These are phyloP conservation scores for Ptychadena robeensis DNA, from an alignment of 2,797 vertebrate species.

Conservation along the genomic window DNA sequence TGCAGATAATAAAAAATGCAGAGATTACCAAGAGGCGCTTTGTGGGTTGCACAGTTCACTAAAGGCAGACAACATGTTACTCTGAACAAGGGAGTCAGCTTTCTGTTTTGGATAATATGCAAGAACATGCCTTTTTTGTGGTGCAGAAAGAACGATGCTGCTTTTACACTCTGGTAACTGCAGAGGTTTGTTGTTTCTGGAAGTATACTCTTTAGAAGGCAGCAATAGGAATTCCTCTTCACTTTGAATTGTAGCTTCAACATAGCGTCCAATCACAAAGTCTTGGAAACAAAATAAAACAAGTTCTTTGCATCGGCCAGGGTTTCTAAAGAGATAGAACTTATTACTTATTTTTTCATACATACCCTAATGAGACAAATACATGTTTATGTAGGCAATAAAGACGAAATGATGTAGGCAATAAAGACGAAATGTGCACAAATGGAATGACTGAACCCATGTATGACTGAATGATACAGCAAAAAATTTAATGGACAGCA, in stretches of 20 bases:
- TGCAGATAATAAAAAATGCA: too few relatives aligned
- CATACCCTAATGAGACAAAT: neutral
- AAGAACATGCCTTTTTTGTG: slow-evolving; percentile 68
- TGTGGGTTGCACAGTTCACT: neutral
- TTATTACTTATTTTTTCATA: neutral
- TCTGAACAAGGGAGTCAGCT: too few relatives aligned
- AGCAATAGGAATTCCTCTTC: slow-evolving; percentile 80
- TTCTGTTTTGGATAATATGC: neutral
- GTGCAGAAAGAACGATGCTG: slow-evolving; percentile 67
- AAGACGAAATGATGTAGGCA: too few relatives aligned
- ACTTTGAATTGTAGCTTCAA: slow-evolving; percentile 81
- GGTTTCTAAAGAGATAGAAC: slow-evolving; percentile 73
- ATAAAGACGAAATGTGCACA: too few relatives aligned
- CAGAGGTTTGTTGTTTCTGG: slow-evolving; percentile 59
- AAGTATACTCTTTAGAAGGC: slow-evolving; percentile 74
- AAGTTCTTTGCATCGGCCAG: slow-evolving; percentile 85
- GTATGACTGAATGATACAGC: too few relatives aligned
- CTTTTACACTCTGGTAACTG: slow-evolving; percentile 44
- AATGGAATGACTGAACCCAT: too few relatives aligned
- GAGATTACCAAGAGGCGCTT: too few relatives aligned
- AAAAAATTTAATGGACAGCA: too few relatives aligned
- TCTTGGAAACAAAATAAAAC: slow-evolving; percentile 87
- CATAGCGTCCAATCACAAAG: slow-evolving; percentile 84
- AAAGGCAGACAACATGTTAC: neutral
- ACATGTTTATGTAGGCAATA: too few relatives aligned